These are phyloP conservation scores for Carassius gibelio DNA, from an alignment of 2,113 vertebrate genomes.

Conservation along the genomic window DNA sequence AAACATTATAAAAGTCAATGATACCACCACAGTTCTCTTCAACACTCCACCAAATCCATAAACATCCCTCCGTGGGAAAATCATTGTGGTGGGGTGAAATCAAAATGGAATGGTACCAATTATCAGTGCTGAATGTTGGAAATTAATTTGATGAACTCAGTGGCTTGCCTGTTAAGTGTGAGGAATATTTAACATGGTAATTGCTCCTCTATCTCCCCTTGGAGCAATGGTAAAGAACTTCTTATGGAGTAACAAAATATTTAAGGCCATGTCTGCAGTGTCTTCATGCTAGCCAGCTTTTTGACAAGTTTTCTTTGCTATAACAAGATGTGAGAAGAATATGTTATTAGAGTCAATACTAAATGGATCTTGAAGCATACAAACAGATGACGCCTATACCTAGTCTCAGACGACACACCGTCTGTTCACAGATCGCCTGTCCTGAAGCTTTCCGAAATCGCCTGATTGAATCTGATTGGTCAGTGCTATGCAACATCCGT, in stretches of 20 bases:
- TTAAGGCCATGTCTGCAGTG: background rate
- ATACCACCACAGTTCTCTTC: background rate
- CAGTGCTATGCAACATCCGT: background rate
- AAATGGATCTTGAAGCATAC: background rate
- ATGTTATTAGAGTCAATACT: background rate
- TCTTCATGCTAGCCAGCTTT: background rate
- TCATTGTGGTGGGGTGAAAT: conserved; percentile 26
- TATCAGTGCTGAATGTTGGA: conserved; percentile 29
- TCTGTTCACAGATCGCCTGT: background rate
- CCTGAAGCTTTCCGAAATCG: background rate
- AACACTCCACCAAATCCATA: background rate
- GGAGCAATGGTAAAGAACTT: conserved; percentile 2
- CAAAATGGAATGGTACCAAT: conserved; percentile 44
- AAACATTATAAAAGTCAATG: background rate
- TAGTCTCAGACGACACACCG: background rate
- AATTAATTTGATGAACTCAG: conserved; percentile 48
- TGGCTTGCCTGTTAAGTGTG: conserved; percentile 18
- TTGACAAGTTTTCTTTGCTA: conserved; percentile 19
- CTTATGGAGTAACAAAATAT: background rate
- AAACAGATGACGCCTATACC: background rate
- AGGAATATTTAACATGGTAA: conserved; percentile 46
- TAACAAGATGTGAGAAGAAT: conserved; percentile 5
- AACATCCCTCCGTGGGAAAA: background rate
- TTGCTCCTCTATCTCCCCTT: conserved; percentile 9
- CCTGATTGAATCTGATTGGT: background rate